Base-by-base conservation (phyloP, 23 tunicate genomes). In the Diplosoma virens region DNA sequence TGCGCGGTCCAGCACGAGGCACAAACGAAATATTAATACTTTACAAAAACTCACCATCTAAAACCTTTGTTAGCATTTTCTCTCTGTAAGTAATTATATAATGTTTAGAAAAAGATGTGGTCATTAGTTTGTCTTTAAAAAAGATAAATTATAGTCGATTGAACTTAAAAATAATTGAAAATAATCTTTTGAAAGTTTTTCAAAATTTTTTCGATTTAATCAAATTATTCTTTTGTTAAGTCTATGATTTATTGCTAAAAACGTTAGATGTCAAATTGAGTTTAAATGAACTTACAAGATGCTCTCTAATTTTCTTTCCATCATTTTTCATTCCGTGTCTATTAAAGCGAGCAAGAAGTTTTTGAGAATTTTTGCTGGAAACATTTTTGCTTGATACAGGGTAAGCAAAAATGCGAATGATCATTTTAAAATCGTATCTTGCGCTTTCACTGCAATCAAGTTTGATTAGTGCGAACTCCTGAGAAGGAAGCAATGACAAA, bases 351-450 rank as follows among this genome's bases (percentile, higher is more conserved):
- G 85, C 33, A 6, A 89, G 23, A 0, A 89, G 64, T 47, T 89
- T 89, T 41, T 78, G 89, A 21, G 89, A 80, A 28, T 80, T 89
- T 14, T 83, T 73, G 3, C 82, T 87, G 0, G 96, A 89, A 2
- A 78, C 47, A 2, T 53, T 26, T 24, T 45, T 37, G 32, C 69
- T 73, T 3, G 88, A 71, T 79, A 83, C 72, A 21, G 96, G 96
- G 58, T 77, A 83, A 0, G 85, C 88, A 68, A 72, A 82, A 24
- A 89, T 79, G 17, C 83, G 89, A 33, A 89, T 63, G 2, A 26
- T 32, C 53, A 89, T 70, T 54, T 83, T 76, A 30, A 79, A 78
- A 28, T 83, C 87, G 60, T 83, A 81, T 1, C 65, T 0, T 0
- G 79, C 80, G 9, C 79, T 64, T 56, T 89, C 96, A 35, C 96